Percentiles rank a stretch among this genome's conserved stretches.
phyloP scores from a whole-genome alignment of 1,140 invertebrate species.

The Zaprionus taronus region DNA sequence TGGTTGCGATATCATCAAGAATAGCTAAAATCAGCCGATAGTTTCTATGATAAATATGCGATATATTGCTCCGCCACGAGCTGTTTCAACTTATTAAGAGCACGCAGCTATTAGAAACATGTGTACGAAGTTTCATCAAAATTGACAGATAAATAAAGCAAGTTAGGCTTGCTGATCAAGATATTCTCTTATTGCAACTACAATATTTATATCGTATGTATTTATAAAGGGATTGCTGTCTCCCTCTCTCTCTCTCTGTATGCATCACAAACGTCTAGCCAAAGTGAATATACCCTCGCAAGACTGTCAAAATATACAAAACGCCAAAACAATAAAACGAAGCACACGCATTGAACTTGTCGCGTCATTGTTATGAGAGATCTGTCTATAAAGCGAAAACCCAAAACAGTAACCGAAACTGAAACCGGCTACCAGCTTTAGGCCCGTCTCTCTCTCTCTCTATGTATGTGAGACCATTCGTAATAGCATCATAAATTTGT shows the following conservation, averaged over 20 bases:
- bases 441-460: background rate
- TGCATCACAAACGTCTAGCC: background rate
- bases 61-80: too few species aligned
- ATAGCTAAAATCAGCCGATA: too few species aligned
- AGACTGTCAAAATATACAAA: slow-evolving; percentile 3
- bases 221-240: too few species aligned
- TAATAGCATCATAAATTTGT: slow-evolving; percentile 25
- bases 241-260: too few species aligned
- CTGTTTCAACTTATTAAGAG: too few species aligned
- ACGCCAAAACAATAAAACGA: slow-evolving; percentile 18
- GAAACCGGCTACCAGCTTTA: slow-evolving; percentile 17
- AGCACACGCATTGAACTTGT: slow-evolving; percentile 44
- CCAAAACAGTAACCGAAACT: background rate
- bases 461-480: slow-evolving; percentile 19
- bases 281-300: background rate
- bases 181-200: too few species aligned
- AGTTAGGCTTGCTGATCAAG: background rate
- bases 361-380: slow-evolving; percentile 35
- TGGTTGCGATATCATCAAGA: too few species aligned
- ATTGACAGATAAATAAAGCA: too few species aligned
- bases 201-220: too few species aligned
- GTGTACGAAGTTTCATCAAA: too few species aligned
- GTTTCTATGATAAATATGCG: too few species aligned
- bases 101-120: too few species aligned
- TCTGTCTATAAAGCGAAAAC: slow-evolving; percentile 1